phyloP scores from a whole-genome alignment of 2,113 vertebrate genomes.

The Oryzias melastigma region DNA sequence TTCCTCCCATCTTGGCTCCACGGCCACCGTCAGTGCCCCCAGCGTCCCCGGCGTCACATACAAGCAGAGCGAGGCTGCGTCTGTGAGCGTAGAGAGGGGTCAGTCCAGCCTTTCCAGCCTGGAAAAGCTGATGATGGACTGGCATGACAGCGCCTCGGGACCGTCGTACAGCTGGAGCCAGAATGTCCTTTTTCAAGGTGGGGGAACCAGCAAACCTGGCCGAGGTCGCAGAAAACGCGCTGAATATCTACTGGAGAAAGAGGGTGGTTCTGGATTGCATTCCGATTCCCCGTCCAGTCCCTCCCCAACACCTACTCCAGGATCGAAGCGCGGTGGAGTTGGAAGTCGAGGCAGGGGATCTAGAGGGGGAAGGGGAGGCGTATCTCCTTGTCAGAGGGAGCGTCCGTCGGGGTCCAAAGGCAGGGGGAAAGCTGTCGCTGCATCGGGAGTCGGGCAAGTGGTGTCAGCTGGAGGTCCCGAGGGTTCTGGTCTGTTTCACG shows the following conservation, averaged over 20 bases:
- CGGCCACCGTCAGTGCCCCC: constrained; percentile 53
- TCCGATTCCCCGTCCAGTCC: constrained; percentile 87
- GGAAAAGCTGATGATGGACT: constrained; percentile 99
- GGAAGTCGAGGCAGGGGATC: constrained; percentile 88
- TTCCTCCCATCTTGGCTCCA: constrained; percentile 90
- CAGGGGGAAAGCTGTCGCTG: constrained; percentile 76
- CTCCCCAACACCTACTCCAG: constrained; percentile 81
- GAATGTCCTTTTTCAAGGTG: constrained; percentile 94
- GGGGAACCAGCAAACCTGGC: constrained; percentile 83
- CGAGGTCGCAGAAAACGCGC: constrained; percentile 93
- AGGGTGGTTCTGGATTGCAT: constrained; percentile 80
- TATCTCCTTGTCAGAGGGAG: constrained; percentile 89
- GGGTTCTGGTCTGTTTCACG: constrained; percentile 88
- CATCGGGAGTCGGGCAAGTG: constrained; percentile 51
- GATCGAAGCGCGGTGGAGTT: constrained; percentile 85
- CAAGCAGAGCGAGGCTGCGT: constrained; percentile 81
- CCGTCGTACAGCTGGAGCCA: constrained; percentile 99
- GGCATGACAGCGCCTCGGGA: constrained; percentile 92
- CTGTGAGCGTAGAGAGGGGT: constrained; percentile 80
- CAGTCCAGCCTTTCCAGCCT: constrained; percentile 96
- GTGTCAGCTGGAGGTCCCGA: constrained; percentile 69
- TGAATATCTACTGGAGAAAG: constrained; percentile 83
- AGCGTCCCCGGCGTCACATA: constrained; percentile 68
- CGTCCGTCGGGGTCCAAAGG: constrained; percentile 82
- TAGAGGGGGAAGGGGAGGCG: constrained; percentile 79